Evolutionary conservation across 1,140 invertebrate species (phyloP).

Genomic region (Galendromus occidentalis): DNA sequence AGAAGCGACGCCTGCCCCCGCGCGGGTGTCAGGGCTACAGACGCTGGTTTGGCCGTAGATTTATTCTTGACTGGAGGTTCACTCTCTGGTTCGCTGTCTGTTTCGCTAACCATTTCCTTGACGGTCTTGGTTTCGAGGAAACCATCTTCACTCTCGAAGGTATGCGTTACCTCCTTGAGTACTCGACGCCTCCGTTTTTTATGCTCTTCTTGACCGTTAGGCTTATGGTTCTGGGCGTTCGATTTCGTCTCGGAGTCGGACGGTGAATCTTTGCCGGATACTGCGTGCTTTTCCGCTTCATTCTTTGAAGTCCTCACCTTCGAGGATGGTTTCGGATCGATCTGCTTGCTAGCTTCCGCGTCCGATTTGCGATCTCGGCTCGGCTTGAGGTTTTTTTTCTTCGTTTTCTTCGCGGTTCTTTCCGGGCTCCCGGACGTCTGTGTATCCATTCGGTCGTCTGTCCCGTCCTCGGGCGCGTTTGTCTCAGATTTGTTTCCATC

Average conservation of each 20-base stretch:
- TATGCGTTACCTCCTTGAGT: background rate
- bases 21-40: background rate
- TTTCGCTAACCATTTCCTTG: constrained; percentile 1
- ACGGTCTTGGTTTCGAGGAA: background rate
- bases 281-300: too few species aligned
- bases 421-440: too few species aligned
- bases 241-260: too few species aligned
- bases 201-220: background rate
- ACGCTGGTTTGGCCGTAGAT: background rate
- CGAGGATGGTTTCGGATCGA: too few species aligned
- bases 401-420: too few species aligned
- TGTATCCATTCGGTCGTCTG: too few species aligned
- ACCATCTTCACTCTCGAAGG: background rate
- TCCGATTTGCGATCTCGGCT: background rate
- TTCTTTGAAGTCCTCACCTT: too few species aligned
- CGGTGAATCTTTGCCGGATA: too few species aligned
- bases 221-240: background rate
- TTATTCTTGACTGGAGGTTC: background rate
- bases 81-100: background rate
- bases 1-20: background rate
- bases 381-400: too few species aligned
- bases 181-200: background rate
- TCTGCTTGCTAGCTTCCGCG: background rate
- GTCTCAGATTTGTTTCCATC: too few species aligned
- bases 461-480: too few species aligned